These are phyloP conservation scores for Zapus hudsonius DNA, from an alignment of 2,113 vertebrate genomes.

Conservation along the genomic window DNA sequence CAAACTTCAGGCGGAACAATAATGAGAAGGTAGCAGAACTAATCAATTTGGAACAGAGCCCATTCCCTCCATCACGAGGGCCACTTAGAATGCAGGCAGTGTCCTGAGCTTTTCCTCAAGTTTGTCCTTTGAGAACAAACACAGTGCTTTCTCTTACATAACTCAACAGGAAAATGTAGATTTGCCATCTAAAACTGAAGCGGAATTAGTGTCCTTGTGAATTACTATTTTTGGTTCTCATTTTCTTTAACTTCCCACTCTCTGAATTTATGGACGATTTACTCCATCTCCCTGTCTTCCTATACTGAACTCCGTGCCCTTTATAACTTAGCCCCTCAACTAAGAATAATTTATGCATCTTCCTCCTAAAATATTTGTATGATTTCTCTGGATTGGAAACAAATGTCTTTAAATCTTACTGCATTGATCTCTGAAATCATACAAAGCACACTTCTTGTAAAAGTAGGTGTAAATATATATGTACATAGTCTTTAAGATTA, in stretches of 20 bases:
- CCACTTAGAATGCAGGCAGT: slow-evolving; percentile 79
- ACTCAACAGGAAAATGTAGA: slow-evolving; percentile 73
- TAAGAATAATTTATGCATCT: not conserved
- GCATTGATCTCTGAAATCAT: slow-evolving; percentile 14
- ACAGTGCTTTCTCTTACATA: slow-evolving; percentile 80
- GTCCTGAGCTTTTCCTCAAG: slow-evolving; percentile 58
- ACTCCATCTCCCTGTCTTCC: not conserved
- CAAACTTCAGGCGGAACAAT: slow-evolving; percentile 53
- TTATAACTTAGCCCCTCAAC: not conserved
- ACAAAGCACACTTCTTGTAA: not conserved
- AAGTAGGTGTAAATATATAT: not conserved
- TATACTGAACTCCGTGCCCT: not conserved
- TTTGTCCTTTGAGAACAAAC: slow-evolving; percentile 81
- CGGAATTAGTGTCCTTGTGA: slow-evolving; percentile 58
- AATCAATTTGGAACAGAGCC: slow-evolving; percentile 77
- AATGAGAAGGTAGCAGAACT: slow-evolving; percentile 78
- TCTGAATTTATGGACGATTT: not conserved
- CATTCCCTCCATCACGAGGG: slow-evolving; percentile 37
- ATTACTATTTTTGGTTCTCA: slow-evolving; percentile 16
- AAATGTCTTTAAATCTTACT: not conserved
- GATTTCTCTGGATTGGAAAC: not conserved
- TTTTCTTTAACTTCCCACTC: not conserved
- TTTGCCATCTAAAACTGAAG: slow-evolving; percentile 64
- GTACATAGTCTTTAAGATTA: not conserved
- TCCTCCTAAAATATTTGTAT: not conserved